Conservation (phyloP, 2,797 vertebrate species). For the Pantherophis vulpinus region DNA sequence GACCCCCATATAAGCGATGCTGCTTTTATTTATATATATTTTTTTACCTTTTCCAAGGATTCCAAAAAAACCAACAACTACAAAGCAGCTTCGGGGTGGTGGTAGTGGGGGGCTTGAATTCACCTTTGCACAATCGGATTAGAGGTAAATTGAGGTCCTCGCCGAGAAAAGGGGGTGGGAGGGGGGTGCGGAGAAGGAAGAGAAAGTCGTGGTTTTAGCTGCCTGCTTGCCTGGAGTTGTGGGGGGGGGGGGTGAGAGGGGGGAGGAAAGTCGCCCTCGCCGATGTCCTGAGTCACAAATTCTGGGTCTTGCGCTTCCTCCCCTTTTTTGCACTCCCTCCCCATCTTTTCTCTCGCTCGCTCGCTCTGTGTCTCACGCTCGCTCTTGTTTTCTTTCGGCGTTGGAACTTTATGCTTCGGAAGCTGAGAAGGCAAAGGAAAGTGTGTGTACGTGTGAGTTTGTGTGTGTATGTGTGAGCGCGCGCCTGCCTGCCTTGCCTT, state of each 20-base stretch:
- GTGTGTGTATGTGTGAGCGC: background rate
- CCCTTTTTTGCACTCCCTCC: too few species aligned
- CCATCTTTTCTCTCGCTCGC: background rate
- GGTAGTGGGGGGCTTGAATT: constrained; percentile 30
- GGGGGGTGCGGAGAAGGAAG: background rate
- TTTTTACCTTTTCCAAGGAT: constrained; percentile 81
- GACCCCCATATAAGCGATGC: constrained; percentile 59
- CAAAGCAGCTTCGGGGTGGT: constrained; percentile 68
- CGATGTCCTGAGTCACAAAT: background rate
- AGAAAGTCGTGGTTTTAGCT: constrained; percentile 31
- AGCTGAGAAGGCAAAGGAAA: constrained; percentile 47
- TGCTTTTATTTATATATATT: constrained; percentile 68
- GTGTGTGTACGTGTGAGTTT: too few species aligned
- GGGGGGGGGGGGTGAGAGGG: background rate
- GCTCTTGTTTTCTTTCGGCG: background rate
- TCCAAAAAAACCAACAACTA: constrained; percentile 57
- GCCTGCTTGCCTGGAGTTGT: background rate
- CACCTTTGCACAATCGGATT: background rate
- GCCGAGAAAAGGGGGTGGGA: constrained; percentile 57
- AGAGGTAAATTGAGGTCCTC: constrained; percentile 1
- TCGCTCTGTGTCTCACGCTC: background rate
- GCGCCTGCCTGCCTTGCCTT: background rate
- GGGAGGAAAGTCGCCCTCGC: background rate
- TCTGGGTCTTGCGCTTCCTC: constrained; percentile 43
- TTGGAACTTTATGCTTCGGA: background rate